Evolutionary conservation across 2,888 invertebrate genomes (phyloP).

Genomic region (Cryptophagus acutangulus): DNA sequence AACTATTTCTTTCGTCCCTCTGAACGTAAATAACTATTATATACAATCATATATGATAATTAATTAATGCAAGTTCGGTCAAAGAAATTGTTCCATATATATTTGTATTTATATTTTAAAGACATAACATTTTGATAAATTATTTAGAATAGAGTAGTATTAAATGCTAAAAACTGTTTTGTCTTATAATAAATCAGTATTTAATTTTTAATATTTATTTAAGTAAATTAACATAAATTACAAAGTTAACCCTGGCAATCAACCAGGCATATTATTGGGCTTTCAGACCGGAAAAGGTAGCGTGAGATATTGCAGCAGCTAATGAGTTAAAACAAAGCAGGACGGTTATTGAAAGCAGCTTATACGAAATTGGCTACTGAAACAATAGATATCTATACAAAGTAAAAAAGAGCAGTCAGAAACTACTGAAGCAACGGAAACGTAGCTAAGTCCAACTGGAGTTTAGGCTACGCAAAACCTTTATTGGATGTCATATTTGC

Average conservation of each 20-base stretch:
- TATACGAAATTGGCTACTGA: conserved; percentile 28
- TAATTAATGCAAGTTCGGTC: too few species aligned
- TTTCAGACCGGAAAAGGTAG: conserved; percentile 58
- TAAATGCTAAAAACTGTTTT: too few species aligned
- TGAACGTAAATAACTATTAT: too few species aligned
- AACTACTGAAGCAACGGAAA: conserved; percentile 28
- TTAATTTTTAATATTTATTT: not conserved
- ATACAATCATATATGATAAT: too few species aligned
- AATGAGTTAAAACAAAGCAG: conserved; percentile 55
- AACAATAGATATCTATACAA: too few species aligned
- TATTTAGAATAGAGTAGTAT: too few species aligned
- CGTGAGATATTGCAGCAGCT: conserved; percentile 59
- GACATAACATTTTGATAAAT: too few species aligned
- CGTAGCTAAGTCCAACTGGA: conserved; percentile 43
- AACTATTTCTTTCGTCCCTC: too few species aligned
- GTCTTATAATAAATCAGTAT: too few species aligned
- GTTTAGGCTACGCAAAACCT: conserved; percentile 48
- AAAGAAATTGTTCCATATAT: too few species aligned
- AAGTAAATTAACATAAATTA: not conserved
- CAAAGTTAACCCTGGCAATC: conserved; percentile 45
- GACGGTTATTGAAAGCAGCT: conserved; percentile 32
- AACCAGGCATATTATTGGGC: conserved; percentile 60
- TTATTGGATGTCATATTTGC: conserved; percentile 58
- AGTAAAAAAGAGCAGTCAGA: conserved; percentile 21
- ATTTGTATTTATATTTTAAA: too few species aligned